phyloP scores from a whole-genome alignment of 2,113 vertebrate species.

The Grus americana region DNA sequence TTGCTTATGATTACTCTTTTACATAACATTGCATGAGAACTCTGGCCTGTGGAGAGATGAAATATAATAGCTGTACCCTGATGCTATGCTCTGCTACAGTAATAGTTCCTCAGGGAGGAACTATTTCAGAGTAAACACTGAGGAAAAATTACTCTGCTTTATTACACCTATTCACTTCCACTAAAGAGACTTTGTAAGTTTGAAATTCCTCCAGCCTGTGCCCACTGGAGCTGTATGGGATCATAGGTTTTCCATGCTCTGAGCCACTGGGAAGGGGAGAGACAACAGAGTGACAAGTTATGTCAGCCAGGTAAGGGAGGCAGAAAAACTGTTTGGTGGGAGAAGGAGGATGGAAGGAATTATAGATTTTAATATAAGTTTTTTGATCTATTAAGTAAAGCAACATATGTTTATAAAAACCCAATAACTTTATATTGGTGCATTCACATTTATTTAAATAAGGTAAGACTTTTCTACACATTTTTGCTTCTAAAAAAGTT shows the following conservation, averaged over 20 bases:
- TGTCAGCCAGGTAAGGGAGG: neutral
- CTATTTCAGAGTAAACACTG: neutral
- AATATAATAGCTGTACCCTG: neutral
- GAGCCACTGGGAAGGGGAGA: neutral
- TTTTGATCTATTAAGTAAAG: neutral
- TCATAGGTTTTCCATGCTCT: neutral
- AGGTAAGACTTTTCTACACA: neutral
- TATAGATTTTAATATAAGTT: neutral
- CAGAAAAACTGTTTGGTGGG: neutral
- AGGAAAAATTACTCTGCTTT: neutral
- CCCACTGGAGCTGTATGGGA: neutral
- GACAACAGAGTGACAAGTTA: neutral
- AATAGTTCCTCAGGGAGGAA: neutral
- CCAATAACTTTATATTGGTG: neutral
- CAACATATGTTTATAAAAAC: neutral
- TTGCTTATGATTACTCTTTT: neutral
- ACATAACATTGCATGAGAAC: neutral
- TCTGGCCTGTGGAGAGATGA: neutral
- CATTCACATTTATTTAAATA: neutral
- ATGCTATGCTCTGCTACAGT: neutral
- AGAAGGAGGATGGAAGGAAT: neutral
- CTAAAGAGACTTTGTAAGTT: neutral
- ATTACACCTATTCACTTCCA: neutral
- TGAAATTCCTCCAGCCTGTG: neutral
- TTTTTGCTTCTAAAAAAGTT: neutral